phyloP scores from a whole-genome alignment of 2,113 vertebrate species.

The Tetraodon nigroviridis region DNA sequence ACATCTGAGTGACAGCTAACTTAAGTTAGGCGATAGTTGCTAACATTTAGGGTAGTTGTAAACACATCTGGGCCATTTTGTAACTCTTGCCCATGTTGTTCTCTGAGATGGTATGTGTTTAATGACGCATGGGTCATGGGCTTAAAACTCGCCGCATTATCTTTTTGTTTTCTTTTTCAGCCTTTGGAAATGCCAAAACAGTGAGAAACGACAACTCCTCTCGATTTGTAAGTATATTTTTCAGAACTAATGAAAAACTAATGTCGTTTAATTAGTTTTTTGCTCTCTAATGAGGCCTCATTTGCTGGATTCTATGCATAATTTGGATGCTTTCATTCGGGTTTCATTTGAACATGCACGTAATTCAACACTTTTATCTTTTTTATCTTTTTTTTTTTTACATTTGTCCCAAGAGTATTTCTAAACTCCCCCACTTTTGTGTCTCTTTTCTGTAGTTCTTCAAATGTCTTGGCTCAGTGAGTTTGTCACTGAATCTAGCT shows the following conservation, averaged over 20 bases:
- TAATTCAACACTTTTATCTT: not conserved
- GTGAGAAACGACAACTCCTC: constrained; percentile 98
- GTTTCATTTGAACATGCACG: not conserved
- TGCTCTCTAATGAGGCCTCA: not conserved
- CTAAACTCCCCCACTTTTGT: not conserved
- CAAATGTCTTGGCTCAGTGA: not conserved
- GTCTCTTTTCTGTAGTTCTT: not conserved
- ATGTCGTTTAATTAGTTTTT: constrained; percentile 4
- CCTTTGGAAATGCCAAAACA: constrained; percentile 99
- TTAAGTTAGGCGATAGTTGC: constrained; percentile 11
- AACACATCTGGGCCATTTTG: not conserved
- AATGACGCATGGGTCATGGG: not conserved
- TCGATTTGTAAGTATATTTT: constrained; percentile 90
- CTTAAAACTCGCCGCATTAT: not conserved
- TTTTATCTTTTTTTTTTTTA: not conserved
- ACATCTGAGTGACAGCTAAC: constrained; percentile 39
- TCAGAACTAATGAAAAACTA: not conserved
- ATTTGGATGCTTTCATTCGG: constrained; percentile 12
- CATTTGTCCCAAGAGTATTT: constrained; percentile 4
- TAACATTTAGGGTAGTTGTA: constrained; percentile 2
- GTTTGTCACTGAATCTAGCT: not conserved
- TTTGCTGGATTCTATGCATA: constrained; percentile 28
- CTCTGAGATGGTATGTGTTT: not conserved
- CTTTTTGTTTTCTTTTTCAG: constrained; percentile 64
- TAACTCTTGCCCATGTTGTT: not conserved